Percentiles rank a stretch among this genome's conserved stretches.
phyloP scores from a whole-genome alignment of 2,797 vertebrate species.

The Rhynchonycteris naso region DNA sequence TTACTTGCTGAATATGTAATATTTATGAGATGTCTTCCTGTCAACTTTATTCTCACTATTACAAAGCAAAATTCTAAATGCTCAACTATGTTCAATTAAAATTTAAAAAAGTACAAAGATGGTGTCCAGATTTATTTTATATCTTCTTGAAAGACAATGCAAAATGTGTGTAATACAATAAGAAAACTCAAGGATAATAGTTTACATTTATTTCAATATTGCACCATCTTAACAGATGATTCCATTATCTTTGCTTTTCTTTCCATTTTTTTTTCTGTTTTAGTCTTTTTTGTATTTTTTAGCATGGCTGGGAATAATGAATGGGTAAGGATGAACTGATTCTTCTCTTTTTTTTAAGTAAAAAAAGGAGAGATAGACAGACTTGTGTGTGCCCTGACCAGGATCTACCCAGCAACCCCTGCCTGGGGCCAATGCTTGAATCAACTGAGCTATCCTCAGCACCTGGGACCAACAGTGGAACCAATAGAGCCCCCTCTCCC shows the following conservation, averaged over 20 bases:
- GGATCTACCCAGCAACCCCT: too few species aligned
- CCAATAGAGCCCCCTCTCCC: too few species aligned
- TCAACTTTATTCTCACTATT: background rate
- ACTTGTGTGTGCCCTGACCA: too few species aligned
- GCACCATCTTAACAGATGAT: background rate
- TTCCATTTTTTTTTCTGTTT: background rate
- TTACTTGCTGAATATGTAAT: background rate
- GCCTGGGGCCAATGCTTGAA: too few species aligned
- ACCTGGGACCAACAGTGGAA: too few species aligned
- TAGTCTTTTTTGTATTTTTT: background rate
- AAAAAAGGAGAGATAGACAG: too few species aligned
- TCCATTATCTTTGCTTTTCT: background rate
- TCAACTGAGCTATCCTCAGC: too few species aligned
- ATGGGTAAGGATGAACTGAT: background rate
- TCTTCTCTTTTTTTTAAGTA: background rate
- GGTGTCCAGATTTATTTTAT: background rate
- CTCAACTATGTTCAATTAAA: background rate
- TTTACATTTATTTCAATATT: background rate
- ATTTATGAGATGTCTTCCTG: background rate
- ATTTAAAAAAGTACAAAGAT: background rate
- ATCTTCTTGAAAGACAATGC: background rate
- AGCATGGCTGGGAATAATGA: background rate
- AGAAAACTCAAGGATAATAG: background rate
- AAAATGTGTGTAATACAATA: background rate
- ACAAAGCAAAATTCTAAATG: background rate